These are phyloP conservation scores for Caranx melampygus DNA, from an alignment of 2,113 vertebrate genomes.

Conservation along the genomic window DNA sequence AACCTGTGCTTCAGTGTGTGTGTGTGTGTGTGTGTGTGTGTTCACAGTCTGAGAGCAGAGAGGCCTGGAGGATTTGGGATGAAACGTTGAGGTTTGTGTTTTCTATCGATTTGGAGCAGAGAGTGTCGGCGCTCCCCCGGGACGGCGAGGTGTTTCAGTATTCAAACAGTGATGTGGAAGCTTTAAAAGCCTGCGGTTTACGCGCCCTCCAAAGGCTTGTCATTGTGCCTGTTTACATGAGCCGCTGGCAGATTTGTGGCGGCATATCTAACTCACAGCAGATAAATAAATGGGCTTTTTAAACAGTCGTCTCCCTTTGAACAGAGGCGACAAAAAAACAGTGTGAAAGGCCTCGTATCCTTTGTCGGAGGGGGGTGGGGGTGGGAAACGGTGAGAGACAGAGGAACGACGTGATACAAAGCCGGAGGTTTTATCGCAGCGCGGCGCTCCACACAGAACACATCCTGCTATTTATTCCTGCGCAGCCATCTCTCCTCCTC, in stretches of 20 bases:
- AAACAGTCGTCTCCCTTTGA: conserved; percentile 36
- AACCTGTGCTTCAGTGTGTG: neutral
- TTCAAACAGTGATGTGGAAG: conserved; percentile 39
- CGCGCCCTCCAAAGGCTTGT: conserved; percentile 46
- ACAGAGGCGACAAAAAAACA: neutral
- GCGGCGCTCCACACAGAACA: neutral
- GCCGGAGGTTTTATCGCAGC: conserved; percentile 24
- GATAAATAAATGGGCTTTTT: conserved; percentile 48
- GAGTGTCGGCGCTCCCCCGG: neutral
- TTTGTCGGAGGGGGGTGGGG: neutral
- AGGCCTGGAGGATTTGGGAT: neutral
- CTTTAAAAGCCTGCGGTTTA: conserved; percentile 30
- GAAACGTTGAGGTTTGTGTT: conserved; percentile 12
- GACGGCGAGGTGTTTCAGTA: conserved; percentile 22
- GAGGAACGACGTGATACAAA: conserved; percentile 4
- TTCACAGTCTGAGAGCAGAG: neutral
- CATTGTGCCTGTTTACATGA: conserved; percentile 50
- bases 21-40: no score
- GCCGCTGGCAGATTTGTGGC: conserved; percentile 42
- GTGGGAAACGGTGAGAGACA: conserved; percentile 8
- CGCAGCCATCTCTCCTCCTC: neutral
- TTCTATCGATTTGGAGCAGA: conserved; percentile 25
- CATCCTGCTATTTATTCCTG: conserved; percentile 10
- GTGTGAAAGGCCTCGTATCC: conserved; percentile 6
- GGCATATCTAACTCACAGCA: conserved; percentile 28